Percentiles rank a stretch among this genome's conserved stretches.
These are phyloP conservation scores for Halocaridina rubra DNA, from an alignment of 2,888 invertebrate species.

Conservation along the genomic window DNA sequence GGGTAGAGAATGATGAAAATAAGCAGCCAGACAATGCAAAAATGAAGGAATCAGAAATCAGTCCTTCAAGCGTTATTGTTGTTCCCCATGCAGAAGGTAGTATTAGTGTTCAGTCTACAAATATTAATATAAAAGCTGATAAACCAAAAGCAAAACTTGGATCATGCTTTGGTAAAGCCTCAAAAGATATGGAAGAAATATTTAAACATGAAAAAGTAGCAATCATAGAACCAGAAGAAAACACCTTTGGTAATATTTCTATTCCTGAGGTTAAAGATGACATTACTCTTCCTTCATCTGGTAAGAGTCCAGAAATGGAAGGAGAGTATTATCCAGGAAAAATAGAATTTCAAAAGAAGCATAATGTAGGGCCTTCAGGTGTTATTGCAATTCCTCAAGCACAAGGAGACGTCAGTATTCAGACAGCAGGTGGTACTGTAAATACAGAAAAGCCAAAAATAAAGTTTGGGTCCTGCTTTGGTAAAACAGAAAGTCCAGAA, in stretches of 20 bases:
- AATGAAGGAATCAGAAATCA: background rate
- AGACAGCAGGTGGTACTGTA: no score
- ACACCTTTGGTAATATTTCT: background rate
- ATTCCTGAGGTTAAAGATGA: background rate
- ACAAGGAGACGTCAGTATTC: no score
- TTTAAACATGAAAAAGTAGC: background rate
- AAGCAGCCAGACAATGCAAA: background rate
- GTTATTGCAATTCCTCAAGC: background rate
- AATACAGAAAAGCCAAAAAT: no score
- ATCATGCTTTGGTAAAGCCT: background rate
- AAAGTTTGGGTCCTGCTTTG: no score
- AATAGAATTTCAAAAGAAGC: no score
- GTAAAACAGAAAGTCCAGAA: no score
- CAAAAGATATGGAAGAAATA: conserved; percentile 19
- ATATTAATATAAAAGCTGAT: conserved; percentile 3
- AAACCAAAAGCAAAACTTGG: background rate
- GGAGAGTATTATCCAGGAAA: background rate
- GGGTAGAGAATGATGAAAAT: background rate
- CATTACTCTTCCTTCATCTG: background rate
- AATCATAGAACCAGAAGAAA: conserved; percentile 2
- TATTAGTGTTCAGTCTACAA: no score
- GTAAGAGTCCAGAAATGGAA: background rate
- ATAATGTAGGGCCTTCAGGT: no score
- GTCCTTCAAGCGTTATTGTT: background rate
- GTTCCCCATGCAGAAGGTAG: background rate